These are phyloP conservation scores for Myiagra hebetior DNA, from an alignment of 2,113 vertebrate species.

Conservation along the genomic window DNA sequence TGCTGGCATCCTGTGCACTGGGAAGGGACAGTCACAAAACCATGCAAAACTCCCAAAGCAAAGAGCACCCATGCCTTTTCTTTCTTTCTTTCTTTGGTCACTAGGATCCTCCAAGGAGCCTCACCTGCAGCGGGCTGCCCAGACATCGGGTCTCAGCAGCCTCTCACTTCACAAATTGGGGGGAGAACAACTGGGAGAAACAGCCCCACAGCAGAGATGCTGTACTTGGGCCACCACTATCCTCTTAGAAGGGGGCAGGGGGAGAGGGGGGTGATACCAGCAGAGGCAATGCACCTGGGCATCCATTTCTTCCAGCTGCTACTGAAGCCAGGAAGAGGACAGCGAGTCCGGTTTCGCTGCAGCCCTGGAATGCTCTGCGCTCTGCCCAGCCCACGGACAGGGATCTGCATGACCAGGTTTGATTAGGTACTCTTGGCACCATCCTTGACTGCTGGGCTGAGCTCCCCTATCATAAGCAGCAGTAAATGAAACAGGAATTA, in stretches of 20 bases:
- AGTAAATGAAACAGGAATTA: conserved; percentile 15
- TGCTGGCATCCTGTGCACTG: neutral
- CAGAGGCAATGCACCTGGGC: neutral
- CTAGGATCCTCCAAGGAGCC: neutral
- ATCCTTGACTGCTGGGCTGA: neutral
- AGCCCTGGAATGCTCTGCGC: neutral
- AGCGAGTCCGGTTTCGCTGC: neutral
- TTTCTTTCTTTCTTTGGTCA: neutral
- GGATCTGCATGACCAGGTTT: neutral
- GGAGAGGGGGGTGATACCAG: neutral
- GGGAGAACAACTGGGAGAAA: neutral
- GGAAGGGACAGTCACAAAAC: neutral
- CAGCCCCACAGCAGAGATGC: neutral
- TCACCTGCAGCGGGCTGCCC: fast-evolving
- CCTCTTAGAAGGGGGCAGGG: neutral
- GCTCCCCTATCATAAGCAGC: neutral
- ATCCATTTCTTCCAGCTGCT: neutral
- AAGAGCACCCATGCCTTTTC: neutral
- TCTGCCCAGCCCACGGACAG: fast-evolving
- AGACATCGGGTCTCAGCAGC: neutral
- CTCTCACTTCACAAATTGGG: fast-evolving
- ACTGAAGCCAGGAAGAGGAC: neutral
- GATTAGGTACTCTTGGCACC: neutral
- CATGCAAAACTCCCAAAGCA: neutral
- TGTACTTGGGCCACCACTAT: neutral